Evolutionary conservation across 2,797 vertebrate species (phyloP).

Genomic region (Telmatherina bonti): DNA sequence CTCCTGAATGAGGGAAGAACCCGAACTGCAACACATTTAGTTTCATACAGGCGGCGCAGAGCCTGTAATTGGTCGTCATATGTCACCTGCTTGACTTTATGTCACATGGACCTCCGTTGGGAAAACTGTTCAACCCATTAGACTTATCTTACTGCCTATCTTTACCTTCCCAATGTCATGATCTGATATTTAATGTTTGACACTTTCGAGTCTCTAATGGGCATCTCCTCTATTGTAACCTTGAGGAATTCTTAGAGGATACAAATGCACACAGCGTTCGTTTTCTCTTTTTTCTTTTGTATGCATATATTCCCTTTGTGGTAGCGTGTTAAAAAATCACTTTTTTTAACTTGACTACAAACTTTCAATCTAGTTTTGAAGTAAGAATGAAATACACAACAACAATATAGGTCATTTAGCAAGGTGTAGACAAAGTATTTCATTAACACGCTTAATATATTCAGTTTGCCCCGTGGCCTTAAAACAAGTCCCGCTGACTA

Average conservation of each 20-base stretch:
- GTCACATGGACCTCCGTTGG: constrained; percentile 51
- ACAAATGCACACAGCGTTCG: not conserved
- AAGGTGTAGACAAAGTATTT: constrained; percentile 17
- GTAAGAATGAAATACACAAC: constrained; percentile 12
- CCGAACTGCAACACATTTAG: constrained; percentile 34
- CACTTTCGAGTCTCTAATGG: constrained; percentile 30
- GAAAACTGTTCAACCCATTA: constrained; percentile 58
- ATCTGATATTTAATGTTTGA: constrained; percentile 32
- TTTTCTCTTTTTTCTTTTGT: not conserved
- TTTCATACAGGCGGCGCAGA: constrained; percentile 21
- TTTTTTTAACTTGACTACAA: too few species aligned
- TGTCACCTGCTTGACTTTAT: constrained; percentile 68
- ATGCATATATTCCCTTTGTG: too few species aligned
- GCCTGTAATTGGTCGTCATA: constrained; percentile 72
- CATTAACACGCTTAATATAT: constrained; percentile 30
- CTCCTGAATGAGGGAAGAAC: constrained; percentile 42
- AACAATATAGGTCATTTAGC: constrained; percentile 2
- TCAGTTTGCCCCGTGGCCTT: constrained; percentile 33
- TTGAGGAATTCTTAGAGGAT: constrained; percentile 18
- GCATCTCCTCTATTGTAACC: not conserved
- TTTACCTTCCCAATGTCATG: constrained; percentile 51
- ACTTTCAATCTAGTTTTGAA: too few species aligned
- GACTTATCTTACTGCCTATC: constrained; percentile 45
- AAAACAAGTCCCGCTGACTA: constrained; percentile 51
- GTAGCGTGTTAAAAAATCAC: not conserved